Conservation (phyloP, 2,797 vertebrate species). For the Cichlasoma orientale region DNA sequence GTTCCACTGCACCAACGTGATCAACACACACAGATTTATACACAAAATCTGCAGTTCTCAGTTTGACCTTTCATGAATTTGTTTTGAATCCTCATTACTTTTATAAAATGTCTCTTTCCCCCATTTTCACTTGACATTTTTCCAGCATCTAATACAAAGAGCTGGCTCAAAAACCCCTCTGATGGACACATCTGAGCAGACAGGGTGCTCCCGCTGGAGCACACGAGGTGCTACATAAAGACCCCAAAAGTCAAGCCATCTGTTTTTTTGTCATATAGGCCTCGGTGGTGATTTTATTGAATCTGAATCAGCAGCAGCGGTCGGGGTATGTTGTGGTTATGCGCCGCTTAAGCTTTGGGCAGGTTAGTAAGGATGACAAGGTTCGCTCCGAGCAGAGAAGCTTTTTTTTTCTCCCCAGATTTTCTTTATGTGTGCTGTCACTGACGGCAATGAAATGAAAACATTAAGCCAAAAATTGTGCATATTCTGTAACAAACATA, state of each 20-base stretch:
- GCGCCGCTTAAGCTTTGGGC: slow-evolving; percentile 44
- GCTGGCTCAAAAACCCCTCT: background rate
- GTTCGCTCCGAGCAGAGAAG: slow-evolving; percentile 1
- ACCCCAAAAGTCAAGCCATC: slow-evolving; percentile 45
- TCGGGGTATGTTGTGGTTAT: slow-evolving; percentile 36
- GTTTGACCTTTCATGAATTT: background rate
- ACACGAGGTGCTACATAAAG: slow-evolving; percentile 32
- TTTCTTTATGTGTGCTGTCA: slow-evolving; percentile 17
- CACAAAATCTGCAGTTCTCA: background rate
- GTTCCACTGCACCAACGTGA: background rate
- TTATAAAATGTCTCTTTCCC: background rate
- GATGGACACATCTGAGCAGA: slow-evolving; percentile 25
- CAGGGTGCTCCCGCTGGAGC: slow-evolving; percentile 24
- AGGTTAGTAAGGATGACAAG: slow-evolving; percentile 22
- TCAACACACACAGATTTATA: background rate
- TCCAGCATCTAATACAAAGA: background rate
- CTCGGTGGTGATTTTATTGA: slow-evolving; percentile 45
- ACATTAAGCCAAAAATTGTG: background rate
- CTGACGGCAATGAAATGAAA: slow-evolving; percentile 1
- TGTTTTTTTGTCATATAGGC: slow-evolving; percentile 51
- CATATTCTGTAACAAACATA: background rate
- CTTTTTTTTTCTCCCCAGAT: slow-evolving; percentile 28
- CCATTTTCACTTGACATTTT: slow-evolving; percentile 21
- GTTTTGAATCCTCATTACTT: background rate
- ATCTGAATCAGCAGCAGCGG: slow-evolving; percentile 54